A percentile compares a stretch with the other conserved stretches of the same genome.
Evolutionary conservation across 2,888 invertebrate genomes (phyloP).

Genomic region (Formica aserva): DNA sequence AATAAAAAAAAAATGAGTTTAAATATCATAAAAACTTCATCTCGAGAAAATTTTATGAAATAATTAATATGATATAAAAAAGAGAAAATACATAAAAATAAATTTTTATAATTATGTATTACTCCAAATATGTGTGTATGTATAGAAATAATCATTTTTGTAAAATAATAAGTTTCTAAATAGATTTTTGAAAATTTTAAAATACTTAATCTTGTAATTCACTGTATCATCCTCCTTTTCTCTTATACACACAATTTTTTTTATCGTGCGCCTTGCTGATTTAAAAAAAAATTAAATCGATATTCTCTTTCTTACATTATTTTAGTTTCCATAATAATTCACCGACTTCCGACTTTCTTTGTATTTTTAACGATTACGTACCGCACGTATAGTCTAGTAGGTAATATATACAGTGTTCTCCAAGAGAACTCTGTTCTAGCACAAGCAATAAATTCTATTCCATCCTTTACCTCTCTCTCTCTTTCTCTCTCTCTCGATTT

Average conservation of each 20-base stretch:
- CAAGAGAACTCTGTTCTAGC: background rate
- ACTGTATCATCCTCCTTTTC: background rate
- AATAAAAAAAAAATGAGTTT: background rate
- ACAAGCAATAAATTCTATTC: slow-evolving; percentile 31
- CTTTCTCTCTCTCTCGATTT: slow-evolving; percentile 26
- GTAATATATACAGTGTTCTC: slow-evolving; percentile 7
- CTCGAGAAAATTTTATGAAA: background rate
- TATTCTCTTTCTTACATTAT: background rate
- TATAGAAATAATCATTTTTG: background rate
- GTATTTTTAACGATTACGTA: slow-evolving; percentile 18
- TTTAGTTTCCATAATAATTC: background rate
- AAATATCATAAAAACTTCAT: background rate
- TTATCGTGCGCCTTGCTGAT: background rate
- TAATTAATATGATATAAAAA: background rate
- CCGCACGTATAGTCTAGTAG: background rate
- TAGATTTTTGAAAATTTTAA: background rate
- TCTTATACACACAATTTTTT: background rate
- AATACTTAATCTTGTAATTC: background rate
- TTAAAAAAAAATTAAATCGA: background rate
- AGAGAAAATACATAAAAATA: background rate
- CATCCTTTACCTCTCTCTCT: slow-evolving; percentile 21
- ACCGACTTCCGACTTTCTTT: background rate
- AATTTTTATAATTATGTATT: background rate
- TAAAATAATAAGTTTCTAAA: background rate
- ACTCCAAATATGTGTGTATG: background rate